Evolutionary conservation across 2,113 vertebrate species (phyloP).

Genomic region (Neotoma lepida): DNA sequence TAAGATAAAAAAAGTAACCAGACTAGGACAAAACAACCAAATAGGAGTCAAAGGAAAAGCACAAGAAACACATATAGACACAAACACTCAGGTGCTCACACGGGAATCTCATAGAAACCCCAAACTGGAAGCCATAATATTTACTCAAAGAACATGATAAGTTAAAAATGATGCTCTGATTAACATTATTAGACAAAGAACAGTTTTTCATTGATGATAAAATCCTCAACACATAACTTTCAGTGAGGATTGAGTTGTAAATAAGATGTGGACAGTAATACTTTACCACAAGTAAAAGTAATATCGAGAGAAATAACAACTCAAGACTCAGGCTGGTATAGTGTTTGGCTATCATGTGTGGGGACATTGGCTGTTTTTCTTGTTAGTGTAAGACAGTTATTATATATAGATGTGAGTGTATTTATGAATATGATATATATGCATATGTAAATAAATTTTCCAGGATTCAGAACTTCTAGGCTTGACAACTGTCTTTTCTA

Average conservation of each 20-base stretch:
- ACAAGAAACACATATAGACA: background rate
- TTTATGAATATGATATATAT: background rate
- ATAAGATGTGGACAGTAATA: background rate
- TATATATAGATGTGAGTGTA: background rate
- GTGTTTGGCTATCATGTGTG: background rate
- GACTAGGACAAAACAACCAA: background rate
- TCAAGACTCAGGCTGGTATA: background rate
- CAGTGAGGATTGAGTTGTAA: background rate
- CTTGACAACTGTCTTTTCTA: background rate
- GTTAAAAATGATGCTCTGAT: background rate
- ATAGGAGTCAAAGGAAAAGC: background rate
- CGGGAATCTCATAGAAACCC: background rate
- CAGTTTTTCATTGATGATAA: background rate
- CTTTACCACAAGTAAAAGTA: rapidly evolving
- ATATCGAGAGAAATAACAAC: background rate
- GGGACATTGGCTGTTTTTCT: background rate
- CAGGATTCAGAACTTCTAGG: background rate
- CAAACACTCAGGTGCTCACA: background rate
- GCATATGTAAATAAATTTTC: no score
- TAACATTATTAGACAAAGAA: background rate
- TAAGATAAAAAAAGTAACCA: background rate
- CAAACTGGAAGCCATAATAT: background rate
- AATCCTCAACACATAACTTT: background rate
- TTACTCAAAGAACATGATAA: background rate
- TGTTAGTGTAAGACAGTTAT: background rate